These are phyloP conservation scores for Drosophila melanosoma DNA, from an alignment of 2,888 invertebrate species.

Conservation along the genomic window DNA sequence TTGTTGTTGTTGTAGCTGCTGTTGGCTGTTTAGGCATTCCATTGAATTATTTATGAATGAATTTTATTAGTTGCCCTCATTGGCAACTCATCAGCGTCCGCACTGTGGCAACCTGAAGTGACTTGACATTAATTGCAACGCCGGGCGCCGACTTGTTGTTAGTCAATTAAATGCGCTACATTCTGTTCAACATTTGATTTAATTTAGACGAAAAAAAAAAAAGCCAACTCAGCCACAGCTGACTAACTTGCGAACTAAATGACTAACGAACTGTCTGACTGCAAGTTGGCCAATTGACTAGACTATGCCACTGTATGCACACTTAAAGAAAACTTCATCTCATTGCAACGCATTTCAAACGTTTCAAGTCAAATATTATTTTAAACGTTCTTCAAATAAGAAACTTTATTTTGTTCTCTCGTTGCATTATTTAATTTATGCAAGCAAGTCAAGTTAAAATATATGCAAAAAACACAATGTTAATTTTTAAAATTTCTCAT, in stretches of 20 bases:
- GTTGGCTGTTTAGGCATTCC: slow-evolving; percentile 41
- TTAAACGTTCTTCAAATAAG: not conserved
- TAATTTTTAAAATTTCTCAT: not conserved
- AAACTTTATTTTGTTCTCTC: not conserved
- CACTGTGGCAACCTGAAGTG: slow-evolving; percentile 56
- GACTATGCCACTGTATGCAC: slow-evolving; percentile 16
- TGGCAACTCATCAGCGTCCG: slow-evolving; percentile 77
- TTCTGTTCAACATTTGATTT: slow-evolving; percentile 74
- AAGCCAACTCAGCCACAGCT: slow-evolving; percentile 5
- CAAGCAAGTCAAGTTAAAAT: not conserved
- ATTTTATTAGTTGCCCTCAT: slow-evolving; percentile 81
- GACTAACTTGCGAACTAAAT: slow-evolving; percentile 11
- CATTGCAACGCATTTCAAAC: not conserved
- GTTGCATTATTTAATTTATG: slow-evolving; percentile 52
- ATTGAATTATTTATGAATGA: slow-evolving; percentile 82
- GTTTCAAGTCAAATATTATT: too few species aligned
- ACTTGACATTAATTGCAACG: slow-evolving; percentile 76
- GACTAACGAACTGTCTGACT: slow-evolving; percentile 7
- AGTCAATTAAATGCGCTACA: slow-evolving; percentile 76
- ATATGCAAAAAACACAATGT: not conserved
- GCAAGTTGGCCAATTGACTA: slow-evolving; percentile 44
- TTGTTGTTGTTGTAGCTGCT: slow-evolving; percentile 52
- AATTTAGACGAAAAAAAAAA: slow-evolving; percentile 56
- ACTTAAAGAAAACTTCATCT: not conserved
- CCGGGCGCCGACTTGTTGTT: slow-evolving; percentile 43